Conservation (phyloP, 2,888 invertebrate genomes). For the Pristionchus maxplancki region DNA sequence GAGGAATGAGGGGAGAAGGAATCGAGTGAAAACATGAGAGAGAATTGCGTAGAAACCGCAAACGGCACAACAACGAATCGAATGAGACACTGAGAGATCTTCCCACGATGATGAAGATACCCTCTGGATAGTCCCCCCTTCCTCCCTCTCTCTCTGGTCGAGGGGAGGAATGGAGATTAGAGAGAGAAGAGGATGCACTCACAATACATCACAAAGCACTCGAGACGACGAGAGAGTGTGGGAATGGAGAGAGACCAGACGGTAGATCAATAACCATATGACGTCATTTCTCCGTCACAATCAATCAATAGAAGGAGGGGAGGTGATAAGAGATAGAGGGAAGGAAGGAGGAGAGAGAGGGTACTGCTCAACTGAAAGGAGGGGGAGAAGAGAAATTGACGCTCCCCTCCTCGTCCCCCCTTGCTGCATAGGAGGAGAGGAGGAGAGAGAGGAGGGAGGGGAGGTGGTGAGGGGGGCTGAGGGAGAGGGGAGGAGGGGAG, state of each 20-base stretch:
- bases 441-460: background rate
- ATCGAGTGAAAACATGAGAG: background rate
- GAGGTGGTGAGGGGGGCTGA: conserved; percentile 6
- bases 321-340: background rate
- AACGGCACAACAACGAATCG: background rate
- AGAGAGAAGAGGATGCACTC: background rate
- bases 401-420: background rate
- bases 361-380: background rate
- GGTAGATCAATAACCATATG: background rate
- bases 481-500: conserved; percentile 15
- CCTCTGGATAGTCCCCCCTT: background rate
- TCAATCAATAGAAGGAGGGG: conserved; percentile 8
- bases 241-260: background rate
- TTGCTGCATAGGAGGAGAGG: background rate
- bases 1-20: background rate
- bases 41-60: background rate
- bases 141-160: background rate
- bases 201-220: background rate
- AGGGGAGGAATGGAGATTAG: background rate
- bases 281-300: conserved; percentile 16
- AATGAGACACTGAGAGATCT: background rate
- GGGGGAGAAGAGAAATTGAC: conserved; percentile 27
- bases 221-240: background rate
- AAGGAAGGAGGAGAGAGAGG: background rate
- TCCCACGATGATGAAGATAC: background rate